Evolutionary conservation across 2,113 vertebrate species (phyloP), one percentile per base, ranked within the genome.

Genomic region (Pedetes capensis): DNA sequence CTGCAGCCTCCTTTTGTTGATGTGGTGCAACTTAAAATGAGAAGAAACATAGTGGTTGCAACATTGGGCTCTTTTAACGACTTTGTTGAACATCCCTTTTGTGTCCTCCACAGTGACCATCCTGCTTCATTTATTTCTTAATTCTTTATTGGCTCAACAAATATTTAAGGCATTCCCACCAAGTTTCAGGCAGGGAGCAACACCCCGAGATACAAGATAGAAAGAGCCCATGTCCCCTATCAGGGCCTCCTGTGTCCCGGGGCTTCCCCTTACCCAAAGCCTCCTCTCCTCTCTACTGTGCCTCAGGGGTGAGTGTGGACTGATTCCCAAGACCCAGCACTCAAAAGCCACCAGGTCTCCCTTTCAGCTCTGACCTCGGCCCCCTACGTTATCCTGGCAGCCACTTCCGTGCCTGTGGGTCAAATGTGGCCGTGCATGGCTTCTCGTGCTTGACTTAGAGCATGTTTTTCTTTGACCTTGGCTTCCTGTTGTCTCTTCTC

Each of bases 341-440:
- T 22, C 49, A 53, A 51, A 76, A 17, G 12, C n/a, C 8, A 20
- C 0, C 0, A 20, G 7, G 8, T 34, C 39, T 59, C 44, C n/a
- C 39, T 55, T 59, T n/a, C 13, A 55, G 11, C 37, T 79, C 42
- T 68, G 47, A 3, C 13, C 4, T 55, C 32, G 49, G 29, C 27
- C 20, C 55, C 22, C 20, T 13, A 11, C 2, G 6, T 39, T 17
- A 4, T 72, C 51, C 20, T 63, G 20, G 42, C 13, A 44, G 7
- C 47, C 6, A 10, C 6, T 2, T 57, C 25, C 59, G 27, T 47
- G n/a, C 16, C 6, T 0, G 0, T 39, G 32, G n/a, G 25, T 66
- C 34, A 8, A 29, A 47, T 3, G 2, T 16, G 53, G 3, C 78
- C n/a, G 6, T 13, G 2, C 5, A 27, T 47, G 51, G 27, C 18